Evolutionary conservation across 2,888 invertebrate genomes (phyloP), one percentile per base, ranked within the genome.

Genomic region (Lasioglossum figueresi): DNA sequence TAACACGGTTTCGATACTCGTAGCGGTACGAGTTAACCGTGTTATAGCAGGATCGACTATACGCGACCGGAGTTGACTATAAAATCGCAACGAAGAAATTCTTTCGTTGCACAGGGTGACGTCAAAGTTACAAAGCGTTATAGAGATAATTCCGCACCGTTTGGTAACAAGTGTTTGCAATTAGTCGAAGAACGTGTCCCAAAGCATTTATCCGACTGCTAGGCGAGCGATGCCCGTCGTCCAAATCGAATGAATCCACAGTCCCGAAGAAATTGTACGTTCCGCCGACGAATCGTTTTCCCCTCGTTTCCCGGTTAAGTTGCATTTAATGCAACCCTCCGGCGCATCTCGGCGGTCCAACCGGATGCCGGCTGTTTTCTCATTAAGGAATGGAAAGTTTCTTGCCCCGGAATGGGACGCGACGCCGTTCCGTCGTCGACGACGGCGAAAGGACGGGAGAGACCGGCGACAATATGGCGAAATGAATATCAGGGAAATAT

Each of bases 381-480:
- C 84, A 84, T 84, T 79, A 84, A 73, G 77, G 84, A 83, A 83
- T 76, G 83, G 52, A 79, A 76, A 48, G 73, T 73, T 56, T 74
- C 74, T 74, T 56, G 74, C 56, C 56, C 74, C 74, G 74, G 34
- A 52, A 74, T 48, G 48, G 73, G 14, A 34, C 66, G 74, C 68
- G 59, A 40, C 63, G 45, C 3, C 56, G 52, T 52, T 31, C 56
- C 66, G 66, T 6, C 31, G 31, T 19, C 63, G 31, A 34, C 63
- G 70, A n/a, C 83, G 70, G 52, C 83, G 74, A 23, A 48, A 52
- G 45, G 68, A 12, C 68, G 59, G 10, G 63, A 40, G 45, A 27
- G 31, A 43, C 56, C 43, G 66, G 45, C 68, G n/a, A 84, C 84
- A 84, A 83, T 84, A 83, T 84, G 83, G 83, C 83, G 85, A 79